phyloP scores from a whole-genome alignment of 1,140 invertebrate species.

The Lepidotrigona ventralis region DNA sequence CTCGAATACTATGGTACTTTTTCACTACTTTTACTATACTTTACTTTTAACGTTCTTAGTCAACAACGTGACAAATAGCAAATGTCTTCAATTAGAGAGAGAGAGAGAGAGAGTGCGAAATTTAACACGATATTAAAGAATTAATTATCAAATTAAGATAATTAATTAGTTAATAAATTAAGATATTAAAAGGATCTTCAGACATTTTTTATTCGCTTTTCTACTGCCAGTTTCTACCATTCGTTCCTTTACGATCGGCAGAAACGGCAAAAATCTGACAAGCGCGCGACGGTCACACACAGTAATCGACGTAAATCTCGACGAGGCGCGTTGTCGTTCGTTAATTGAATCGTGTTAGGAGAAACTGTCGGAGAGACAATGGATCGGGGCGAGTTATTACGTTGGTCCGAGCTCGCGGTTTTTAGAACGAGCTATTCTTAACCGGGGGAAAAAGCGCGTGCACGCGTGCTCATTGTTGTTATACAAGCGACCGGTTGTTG shows the following conservation, averaged over 20 bases:
- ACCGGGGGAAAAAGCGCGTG: neutral
- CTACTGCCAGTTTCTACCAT: no score
- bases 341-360: constrained; percentile 45
- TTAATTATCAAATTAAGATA: no score
- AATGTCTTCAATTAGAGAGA: no score
- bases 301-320: constrained; percentile 41
- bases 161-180: no score
- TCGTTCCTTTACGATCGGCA: neutral
- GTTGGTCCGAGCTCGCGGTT: neutral
- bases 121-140: no score
- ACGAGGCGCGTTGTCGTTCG: constrained; percentile 11
- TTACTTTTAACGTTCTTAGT: neutral
- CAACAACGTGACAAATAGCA: no score
- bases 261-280: constrained; percentile 22
- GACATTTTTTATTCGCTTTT: no score
- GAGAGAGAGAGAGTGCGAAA: no score
- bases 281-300: neutral
- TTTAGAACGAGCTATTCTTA: constrained; percentile 20
- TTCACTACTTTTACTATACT: neutral
- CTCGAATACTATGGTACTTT: no score
- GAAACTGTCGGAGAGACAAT: constrained; percentile 44
- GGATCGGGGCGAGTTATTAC: constrained; percentile 27
- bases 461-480: constrained; percentile 26
- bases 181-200: no score
- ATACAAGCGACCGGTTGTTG: constrained; percentile 15